Base-by-base conservation (phyloP, 2,113 vertebrate genomes). In the Carassius carassius region DNA sequence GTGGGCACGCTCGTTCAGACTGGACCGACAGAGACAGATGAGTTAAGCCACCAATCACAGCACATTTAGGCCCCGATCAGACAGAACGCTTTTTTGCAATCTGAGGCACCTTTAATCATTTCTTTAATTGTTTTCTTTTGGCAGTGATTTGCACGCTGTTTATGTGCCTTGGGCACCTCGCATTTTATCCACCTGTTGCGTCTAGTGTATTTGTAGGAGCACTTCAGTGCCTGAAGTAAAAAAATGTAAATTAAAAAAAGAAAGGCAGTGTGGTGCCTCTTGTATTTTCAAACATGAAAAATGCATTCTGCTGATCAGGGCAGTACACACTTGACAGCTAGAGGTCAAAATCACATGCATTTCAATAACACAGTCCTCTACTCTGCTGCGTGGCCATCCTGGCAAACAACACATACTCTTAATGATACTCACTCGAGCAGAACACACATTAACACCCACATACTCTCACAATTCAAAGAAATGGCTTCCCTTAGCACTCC, bases 1-100 rank as follows among this genome's bases (percentile, higher is more conserved):
- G 94, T 97, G 98, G 93, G 98, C 98, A 44, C 97, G 96, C 95
- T 99, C 98, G 76, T 99, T 99, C 94, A 99, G 90, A 89, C 98
- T 99, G 90, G 47, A 74, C 87, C 87, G 76, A 89, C 82, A 85
- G 86, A 91, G 74, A 80, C 86, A 41, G 5, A 72, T 77, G 17
- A 65, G 3, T 63, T 16, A 29, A 44, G 37, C 49, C 25, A 83
- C 56, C 79, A 67, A 54, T 62, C 83, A 65, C 3, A 14, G 7
- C 0, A 5, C 35, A 70, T 8, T 44, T 11, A 41, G 41, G 41
- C 41, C 41, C 41, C 41, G 41, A 41, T 41, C 41, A 41, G 19
- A 58, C 54, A 21, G 54, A 58, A 58, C 2, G 0, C 2, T 1
- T 58, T 58, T 21, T 58, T 56, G 19, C 54, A 58, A 7, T 58